These are phyloP conservation scores for Dasyurus viverrinus DNA, from an alignment of 2,113 vertebrate genomes.

Conservation along the genomic window DNA sequence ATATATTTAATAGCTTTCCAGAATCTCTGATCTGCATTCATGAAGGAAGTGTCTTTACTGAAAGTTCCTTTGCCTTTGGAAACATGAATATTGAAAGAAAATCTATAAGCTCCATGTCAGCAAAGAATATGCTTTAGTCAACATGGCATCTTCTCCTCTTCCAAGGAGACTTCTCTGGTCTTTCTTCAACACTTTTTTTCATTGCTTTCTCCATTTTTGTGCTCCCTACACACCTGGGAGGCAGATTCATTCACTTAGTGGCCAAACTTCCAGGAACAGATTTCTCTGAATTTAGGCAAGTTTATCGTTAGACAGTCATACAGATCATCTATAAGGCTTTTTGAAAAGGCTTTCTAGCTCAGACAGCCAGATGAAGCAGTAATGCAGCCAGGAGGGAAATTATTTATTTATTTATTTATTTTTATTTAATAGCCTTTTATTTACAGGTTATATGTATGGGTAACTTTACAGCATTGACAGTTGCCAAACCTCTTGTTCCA, in stretches of 20 bases:
- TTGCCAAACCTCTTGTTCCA: no score
- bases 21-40: neutral
- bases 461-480: no score
- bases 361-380: neutral
- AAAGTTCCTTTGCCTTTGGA: neutral
- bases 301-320: neutral
- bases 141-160: neutral
- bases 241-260: neutral
- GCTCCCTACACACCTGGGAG: neutral
- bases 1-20: neutral
- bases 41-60: neutral
- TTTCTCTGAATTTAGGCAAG: neutral
- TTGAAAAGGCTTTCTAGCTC: neutral
- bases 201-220: neutral
- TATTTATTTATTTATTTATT: no score
- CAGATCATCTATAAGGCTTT: neutral
- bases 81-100: neutral
- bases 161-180: neutral
- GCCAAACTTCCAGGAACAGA: neutral
- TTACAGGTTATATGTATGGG: no score
- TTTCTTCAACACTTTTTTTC: neutral
- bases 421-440: no score
- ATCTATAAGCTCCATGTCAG: neutral
- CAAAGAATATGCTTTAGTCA: neutral
- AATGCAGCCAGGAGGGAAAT: neutral